These are phyloP conservation scores for Tursiops truncatus DNA, from an alignment of 2,113 vertebrate species.

Conservation along the genomic window DNA sequence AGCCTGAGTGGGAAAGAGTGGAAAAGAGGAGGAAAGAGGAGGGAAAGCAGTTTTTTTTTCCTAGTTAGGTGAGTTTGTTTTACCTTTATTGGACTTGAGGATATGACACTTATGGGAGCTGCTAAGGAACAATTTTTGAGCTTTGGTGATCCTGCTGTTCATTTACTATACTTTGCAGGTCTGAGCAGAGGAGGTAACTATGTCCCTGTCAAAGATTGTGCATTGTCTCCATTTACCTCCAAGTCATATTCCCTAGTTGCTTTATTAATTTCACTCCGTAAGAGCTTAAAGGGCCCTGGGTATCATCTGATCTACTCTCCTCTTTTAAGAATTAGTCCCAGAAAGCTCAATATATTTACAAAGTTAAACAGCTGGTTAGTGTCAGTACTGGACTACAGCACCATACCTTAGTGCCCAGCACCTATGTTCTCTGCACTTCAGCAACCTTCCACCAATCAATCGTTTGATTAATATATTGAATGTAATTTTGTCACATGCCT, in stretches of 20 bases:
- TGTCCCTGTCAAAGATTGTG: neutral
- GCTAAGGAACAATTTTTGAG: neutral
- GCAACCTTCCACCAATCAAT: neutral
- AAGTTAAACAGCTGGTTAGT: neutral
- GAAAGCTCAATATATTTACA: neutral
- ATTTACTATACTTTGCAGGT: neutral
- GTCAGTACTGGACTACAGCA: accelerated
- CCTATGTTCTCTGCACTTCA: neutral
- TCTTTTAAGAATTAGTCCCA: neutral
- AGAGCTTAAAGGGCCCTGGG: neutral
- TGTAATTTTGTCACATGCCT: neutral
- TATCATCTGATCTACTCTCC: neutral
- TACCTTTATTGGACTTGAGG: neutral
- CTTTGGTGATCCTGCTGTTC: neutral
- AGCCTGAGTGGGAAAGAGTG: neutral
- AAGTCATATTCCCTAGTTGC: neutral
- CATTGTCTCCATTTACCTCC: neutral
- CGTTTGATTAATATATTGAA: neutral
- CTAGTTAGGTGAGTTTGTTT: neutral
- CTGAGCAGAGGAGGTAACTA: neutral
- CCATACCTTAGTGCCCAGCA: accelerated
- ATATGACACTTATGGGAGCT: neutral
- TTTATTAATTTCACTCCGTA: neutral
- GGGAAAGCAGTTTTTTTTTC: neutral
- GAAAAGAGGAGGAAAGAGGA: no score